Percentiles rank a stretch among this genome's conserved stretches.
These are phyloP conservation scores for Paraescarpia echinospica DNA, from an alignment of 1,140 invertebrate genomes.

Conservation along the genomic window DNA sequence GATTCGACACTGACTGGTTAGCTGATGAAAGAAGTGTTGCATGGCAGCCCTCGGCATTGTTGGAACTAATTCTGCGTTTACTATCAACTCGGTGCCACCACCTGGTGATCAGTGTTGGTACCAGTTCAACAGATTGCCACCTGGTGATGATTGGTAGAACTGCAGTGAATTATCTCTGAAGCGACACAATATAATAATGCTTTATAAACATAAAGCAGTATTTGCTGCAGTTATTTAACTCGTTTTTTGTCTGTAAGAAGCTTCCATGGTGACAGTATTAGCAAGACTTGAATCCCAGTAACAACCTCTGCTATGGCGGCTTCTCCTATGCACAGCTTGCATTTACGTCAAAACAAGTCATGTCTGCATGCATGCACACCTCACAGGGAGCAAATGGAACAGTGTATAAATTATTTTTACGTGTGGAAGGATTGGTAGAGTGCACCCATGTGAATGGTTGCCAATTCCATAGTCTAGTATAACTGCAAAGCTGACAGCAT, in stretches of 20 bases:
- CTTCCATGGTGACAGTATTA: background rate
- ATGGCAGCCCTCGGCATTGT: conserved; percentile 46
- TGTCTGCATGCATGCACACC: background rate
- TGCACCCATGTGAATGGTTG: background rate
- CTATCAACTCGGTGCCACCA: conserved; percentile 52
- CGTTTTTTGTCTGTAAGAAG: background rate
- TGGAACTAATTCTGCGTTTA: conserved; percentile 62
- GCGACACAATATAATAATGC: background rate
- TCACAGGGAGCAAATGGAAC: background rate
- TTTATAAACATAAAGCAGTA: background rate
- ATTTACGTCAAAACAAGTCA: background rate
- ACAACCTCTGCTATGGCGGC: background rate
- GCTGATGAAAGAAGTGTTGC: conserved; percentile 20
- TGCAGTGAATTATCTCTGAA: background rate
- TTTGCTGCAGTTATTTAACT: background rate
- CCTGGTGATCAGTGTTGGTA: background rate
- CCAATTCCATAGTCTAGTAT: background rate
- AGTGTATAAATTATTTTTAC: background rate
- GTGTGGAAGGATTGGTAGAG: background rate
- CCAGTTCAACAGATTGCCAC: conserved; percentile 27
- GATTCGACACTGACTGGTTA: conserved; percentile 26
- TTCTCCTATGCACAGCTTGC: background rate
- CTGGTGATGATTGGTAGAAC: background rate
- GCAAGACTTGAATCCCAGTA: background rate
- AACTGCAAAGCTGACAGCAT: background rate